These are phyloP conservation scores for Cydia fagiglandana DNA, from an alignment of 1,140 invertebrate species.

Conservation along the genomic window DNA sequence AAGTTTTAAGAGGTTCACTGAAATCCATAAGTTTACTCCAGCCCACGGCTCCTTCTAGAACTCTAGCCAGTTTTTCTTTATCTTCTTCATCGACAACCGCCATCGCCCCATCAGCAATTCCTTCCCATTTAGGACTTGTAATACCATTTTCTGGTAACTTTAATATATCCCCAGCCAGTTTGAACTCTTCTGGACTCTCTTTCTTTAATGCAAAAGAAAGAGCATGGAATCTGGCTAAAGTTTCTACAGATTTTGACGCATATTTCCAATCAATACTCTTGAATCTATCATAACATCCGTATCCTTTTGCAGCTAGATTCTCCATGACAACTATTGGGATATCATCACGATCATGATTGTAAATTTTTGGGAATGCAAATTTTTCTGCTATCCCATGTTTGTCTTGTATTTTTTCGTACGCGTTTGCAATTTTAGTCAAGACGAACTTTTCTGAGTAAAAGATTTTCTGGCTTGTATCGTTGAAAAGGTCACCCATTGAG, in stretches of 20 bases:
- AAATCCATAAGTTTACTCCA: not conserved
- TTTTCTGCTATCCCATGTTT: conserved; percentile 43
- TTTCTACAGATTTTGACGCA: conserved; percentile 44
- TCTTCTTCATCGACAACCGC: conserved; percentile 4
- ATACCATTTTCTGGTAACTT: not conserved
- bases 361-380: conserved; percentile 56
- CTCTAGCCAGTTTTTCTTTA: not conserved
- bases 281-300: conserved; percentile 45
- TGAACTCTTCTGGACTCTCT: conserved; percentile 53
- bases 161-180: conserved; percentile 39
- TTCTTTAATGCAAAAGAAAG: conserved; percentile 57
- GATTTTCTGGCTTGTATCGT: conserved; percentile 44
- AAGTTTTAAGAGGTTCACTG: not conserved
- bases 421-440: conserved; percentile 49
- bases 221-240: conserved; percentile 58
- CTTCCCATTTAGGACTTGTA: not conserved
- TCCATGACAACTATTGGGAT: conserved; percentile 50
- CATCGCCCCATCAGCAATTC: conserved; percentile 23
- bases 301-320: conserved; percentile 52
- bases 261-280: conserved; percentile 54
- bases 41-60: not conserved
- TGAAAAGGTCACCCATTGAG: conserved; percentile 43
- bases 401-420: conserved; percentile 51
- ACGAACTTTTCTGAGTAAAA: conserved; percentile 54
- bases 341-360: conserved; percentile 41